Base-by-base conservation (phyloP, 2,888 invertebrate species). In the Germaria angustata region DNA sequence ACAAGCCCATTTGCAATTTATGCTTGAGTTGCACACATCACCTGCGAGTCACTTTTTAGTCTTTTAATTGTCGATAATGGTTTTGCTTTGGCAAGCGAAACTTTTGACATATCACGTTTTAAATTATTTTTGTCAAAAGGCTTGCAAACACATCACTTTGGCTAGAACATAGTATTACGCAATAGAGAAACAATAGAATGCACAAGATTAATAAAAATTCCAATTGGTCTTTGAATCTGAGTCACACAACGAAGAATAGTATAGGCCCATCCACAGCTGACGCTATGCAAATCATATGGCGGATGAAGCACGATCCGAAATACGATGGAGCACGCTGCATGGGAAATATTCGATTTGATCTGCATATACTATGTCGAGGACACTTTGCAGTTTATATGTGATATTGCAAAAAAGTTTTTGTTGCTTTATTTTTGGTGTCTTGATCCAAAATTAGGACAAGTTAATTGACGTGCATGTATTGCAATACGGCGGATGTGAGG, bases 81-180 rank as follows among this genome's bases (percentile, higher is more conserved):
- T 44, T 22, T 34, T 46, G 4, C 17, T 71, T 22, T n/a, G 32
- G 13, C 17, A 51, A 39, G 44, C 3, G n/a, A 41, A 36, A 6
- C 28, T 59, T 59, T 66, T 77, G 76, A 20, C 76, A 77, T 77
- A 68, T 77, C 76, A 77, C 76, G 76, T 61, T 77, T 77, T 59
- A 1, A 7, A 11, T 73, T 63, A 1, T 24, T 24, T 22, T 55
- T 20, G 8, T 66, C 17, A 55, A 53, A 53, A 55, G 15, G 5
- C 28, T 61, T n/a, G 39, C 11, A 57, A 3, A 6, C 4, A 59
- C n/a, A 15, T 22, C 36, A 8, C 15, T 49, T 22, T 15, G 15
- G 28, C 20, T 20, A 41, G 24, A 69, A 69, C n/a, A 17, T 24
- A 6, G 22, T 22, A 32, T 15, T 44, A 17, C 53, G 39, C 24